Conservation (phyloP, 2,888 invertebrate species). For the Anthrax anthrax region DNA sequence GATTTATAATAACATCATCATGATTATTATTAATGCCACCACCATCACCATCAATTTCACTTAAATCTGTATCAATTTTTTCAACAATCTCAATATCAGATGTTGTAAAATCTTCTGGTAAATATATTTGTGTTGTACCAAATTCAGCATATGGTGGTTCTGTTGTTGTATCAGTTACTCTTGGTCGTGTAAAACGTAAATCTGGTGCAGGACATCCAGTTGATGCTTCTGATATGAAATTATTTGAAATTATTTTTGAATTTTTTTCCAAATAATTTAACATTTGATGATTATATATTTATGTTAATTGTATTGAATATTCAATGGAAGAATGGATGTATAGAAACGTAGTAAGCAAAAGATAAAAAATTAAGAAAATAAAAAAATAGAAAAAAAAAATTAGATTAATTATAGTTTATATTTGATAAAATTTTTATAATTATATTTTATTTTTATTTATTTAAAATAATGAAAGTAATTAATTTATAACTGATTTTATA, state of each 20-base stretch:
- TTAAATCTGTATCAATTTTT: conserved; percentile 23
- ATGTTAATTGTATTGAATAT: neutral
- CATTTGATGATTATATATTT: neutral
- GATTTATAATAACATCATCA: conserved; percentile 27
- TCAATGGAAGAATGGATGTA: neutral
- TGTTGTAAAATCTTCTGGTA: conserved; percentile 33
- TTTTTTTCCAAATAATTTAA: neutral
- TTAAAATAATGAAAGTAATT: too few relatives aligned
- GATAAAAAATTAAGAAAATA: neutral
- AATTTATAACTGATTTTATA: too few relatives aligned
- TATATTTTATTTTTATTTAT: too few relatives aligned
- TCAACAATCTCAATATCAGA: conserved; percentile 31
- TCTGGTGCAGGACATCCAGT: conserved; percentile 34
- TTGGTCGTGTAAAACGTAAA: conserved; percentile 30
- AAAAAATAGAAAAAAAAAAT: neutral
- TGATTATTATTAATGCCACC: conserved; percentile 12
- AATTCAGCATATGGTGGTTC: conserved; percentile 31
- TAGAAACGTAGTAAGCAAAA: neutral
- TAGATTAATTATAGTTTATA: neutral
- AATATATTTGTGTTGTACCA: conserved; percentile 30
- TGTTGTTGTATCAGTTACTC: conserved; percentile 23
- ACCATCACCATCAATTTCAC: conserved; percentile 10
- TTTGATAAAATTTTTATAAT: too few relatives aligned
- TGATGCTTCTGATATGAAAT: conserved; percentile 26
- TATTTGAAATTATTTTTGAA: neutral